Base-by-base conservation (phyloP, 2,888 invertebrate species). In the Campoplex capitator region DNA sequence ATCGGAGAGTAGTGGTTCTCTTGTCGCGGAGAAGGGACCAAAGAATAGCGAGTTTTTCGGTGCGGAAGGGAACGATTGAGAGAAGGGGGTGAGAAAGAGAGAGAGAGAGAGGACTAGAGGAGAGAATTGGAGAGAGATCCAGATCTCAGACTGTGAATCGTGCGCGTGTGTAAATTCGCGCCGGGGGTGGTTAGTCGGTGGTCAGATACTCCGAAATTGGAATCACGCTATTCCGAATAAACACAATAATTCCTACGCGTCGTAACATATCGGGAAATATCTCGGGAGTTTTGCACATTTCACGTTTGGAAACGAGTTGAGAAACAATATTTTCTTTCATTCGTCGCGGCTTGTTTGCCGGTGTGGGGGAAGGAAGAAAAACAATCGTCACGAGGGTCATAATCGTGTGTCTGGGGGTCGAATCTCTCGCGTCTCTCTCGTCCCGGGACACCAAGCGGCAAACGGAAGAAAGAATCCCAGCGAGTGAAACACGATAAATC, bases 161-260 rank as follows among this genome's bases (percentile, higher is more conserved):
- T 91, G 92, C 92, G 92, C 91, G 92, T 92, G 91, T 91, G 91
- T 90, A 88, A 91, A 90, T 88, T 85, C 89, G 89, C 91, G 90
- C 91, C 91, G 92, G 92, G 92, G 92, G 91, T 92, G 92, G 92
- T 92, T 92, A 90, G 92, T 92, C 75, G 62, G 80, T 80, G 74
- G 80, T 79, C 84, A 70, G 48, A 54, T 68, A 74, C 51, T 70
- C 62, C n/a, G 76, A 58, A 83, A 76, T 83, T 58, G 67, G 62
- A 62, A 75, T 85, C 51, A 77, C 76, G 65, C 70, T 76, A 38
- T 65, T 82, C 56, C 45, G 58, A 76, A 58, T 68, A 68, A 48
- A 65, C 75, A 56, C n/a, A 48, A n/a, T 54, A 45, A 83, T 70
- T 77, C 8, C 56, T 73, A 32, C 62, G 56, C 77, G 32, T 45